phyloP scores from a whole-genome alignment of 1,140 invertebrate genomes.

The Solenopsis invicta region DNA sequence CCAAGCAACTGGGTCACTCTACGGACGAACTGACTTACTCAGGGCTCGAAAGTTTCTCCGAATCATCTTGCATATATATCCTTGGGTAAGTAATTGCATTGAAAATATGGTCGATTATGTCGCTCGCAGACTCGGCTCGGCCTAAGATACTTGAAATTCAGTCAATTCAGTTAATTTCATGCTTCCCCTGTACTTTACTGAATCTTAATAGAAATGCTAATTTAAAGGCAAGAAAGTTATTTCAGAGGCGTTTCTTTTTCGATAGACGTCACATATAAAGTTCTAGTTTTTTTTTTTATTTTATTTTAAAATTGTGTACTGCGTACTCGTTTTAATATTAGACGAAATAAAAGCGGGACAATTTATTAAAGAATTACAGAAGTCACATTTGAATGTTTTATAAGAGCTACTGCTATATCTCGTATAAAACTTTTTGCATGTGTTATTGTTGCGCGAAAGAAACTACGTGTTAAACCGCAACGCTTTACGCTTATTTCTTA shows the following conservation, averaged over 20 bases:
- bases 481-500: conserved; percentile 15
- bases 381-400: neutral
- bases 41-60: conserved; percentile 57
- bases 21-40: conserved; percentile 70
- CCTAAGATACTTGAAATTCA: neutral
- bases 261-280: neutral
- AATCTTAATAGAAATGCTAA: conserved; percentile 17
- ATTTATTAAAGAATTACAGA: neutral
- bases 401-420: neutral
- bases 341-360: neutral
- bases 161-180: conserved; percentile 2
- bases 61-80: conserved; percentile 36
- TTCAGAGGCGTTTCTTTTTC: neutral
- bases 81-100: conserved; percentile 30
- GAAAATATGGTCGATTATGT: conserved; percentile 36
- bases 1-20: conserved; percentile 75
- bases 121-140: neutral
- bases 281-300: neutral
- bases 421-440: neutral
- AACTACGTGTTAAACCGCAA: neutral
- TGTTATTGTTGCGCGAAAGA: neutral
- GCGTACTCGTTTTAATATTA: neutral
- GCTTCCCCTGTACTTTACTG: neutral
- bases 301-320: neutral
- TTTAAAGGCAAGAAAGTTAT: neutral